Percentiles rank a stretch among this genome's conserved stretches.
Evolutionary conservation across 2,888 invertebrate genomes (phyloP).

Genomic region (Coelopa pilipes): DNA sequence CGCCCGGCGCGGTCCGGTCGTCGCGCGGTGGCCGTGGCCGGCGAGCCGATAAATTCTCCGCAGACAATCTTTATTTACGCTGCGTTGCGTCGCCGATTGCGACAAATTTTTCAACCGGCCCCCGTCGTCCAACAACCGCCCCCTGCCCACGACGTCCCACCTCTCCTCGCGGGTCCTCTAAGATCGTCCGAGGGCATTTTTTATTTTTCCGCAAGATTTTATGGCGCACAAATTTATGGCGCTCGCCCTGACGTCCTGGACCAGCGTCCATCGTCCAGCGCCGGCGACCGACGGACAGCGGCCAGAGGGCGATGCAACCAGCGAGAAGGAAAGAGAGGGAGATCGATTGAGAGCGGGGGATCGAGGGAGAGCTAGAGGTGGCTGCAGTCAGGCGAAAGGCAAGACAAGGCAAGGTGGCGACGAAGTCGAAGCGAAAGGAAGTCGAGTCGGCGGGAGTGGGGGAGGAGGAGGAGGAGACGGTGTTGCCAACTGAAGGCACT

Average conservation of each 20-base stretch:
- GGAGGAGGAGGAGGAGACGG: no score
- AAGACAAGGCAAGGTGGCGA: neutral
- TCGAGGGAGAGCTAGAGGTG: neutral
- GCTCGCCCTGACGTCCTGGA: no score
- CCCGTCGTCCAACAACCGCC: neutral
- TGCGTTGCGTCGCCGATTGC: slow-evolving; percentile 60
- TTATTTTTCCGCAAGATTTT: slow-evolving; percentile 64
- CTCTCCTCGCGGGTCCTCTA: no score
- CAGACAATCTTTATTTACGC: slow-evolving; percentile 55
- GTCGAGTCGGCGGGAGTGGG: no score
- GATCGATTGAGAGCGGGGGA: neutral
- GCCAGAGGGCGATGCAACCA: neutral
- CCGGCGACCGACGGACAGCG: neutral
- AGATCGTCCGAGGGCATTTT: slow-evolving; percentile 40
- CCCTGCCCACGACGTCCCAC: no score
- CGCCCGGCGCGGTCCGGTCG: neutral
- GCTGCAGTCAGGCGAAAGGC: neutral
- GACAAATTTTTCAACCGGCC: slow-evolving; percentile 28
- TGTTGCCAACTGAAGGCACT: no score
- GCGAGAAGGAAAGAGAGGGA: neutral
- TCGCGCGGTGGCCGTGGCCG: neutral
- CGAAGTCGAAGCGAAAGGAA: slow-evolving; percentile 38
- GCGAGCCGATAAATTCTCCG: slow-evolving; percentile 30
- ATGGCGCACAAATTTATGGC: slow-evolving; percentile 65
- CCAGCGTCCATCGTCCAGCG: slow-evolving; percentile 1